Conservation (phyloP, 2,797 vertebrate genomes). For the Xenentodon cancila region DNA sequence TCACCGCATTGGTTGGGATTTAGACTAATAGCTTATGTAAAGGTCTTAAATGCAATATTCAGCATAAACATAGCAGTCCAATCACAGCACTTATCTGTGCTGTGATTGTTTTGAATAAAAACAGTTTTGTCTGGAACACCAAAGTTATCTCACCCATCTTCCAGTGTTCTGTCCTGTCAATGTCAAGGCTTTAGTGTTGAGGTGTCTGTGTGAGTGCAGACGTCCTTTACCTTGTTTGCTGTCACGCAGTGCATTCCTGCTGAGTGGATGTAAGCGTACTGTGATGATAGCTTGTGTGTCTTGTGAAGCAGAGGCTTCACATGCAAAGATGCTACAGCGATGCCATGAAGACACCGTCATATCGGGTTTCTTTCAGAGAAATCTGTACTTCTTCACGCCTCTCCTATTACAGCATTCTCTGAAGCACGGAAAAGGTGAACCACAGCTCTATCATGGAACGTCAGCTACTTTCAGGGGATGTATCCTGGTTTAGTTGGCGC, state of each 20-base stretch:
- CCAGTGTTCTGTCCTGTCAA: slow-evolving; percentile 6
- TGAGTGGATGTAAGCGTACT: slow-evolving; percentile 13
- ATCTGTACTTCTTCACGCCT: slow-evolving; percentile 15
- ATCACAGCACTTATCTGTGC: neutral
- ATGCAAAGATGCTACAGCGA: slow-evolving; percentile 20
- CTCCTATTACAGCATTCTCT: slow-evolving; percentile 29
- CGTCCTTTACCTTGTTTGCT: slow-evolving; percentile 50
- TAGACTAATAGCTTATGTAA: slow-evolving; percentile 24
- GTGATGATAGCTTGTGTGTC: slow-evolving; percentile 41
- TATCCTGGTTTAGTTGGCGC: slow-evolving; percentile 5
- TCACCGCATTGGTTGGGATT: slow-evolving; percentile 10
- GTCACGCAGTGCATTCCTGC: slow-evolving; percentile 42
- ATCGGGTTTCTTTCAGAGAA: slow-evolving; percentile 35
- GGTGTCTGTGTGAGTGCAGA: slow-evolving; percentile 6
- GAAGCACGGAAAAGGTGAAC: slow-evolving; percentile 17
- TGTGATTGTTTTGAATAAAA: slow-evolving; percentile 51
- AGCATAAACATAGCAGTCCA: slow-evolving; percentile 28
- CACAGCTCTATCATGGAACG: slow-evolving; percentile 20
- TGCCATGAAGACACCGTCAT: slow-evolving; percentile 13
- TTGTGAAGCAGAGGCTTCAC: slow-evolving; percentile 17
- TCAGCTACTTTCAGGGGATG: slow-evolving; percentile 9
- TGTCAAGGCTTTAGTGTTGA: slow-evolving; percentile 7
- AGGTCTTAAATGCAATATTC: slow-evolving; percentile 16
- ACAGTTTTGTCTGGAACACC: slow-evolving; percentile 26
- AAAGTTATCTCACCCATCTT: neutral